phyloP scores from a whole-genome alignment of 2,113 vertebrate genomes.

The Electrona antarctica region DNA sequence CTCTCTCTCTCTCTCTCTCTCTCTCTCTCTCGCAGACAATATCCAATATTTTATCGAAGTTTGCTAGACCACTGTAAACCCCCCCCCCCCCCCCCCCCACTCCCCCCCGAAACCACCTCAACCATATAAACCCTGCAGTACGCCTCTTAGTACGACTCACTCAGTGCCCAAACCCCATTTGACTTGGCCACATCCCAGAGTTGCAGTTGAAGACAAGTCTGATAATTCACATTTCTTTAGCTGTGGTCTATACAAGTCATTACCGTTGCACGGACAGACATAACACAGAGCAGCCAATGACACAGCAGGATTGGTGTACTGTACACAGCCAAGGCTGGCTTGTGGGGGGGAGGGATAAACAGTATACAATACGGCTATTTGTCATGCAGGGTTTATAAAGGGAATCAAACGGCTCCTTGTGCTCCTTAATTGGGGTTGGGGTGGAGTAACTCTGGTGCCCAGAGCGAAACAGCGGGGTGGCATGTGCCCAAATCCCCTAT shows the following conservation, averaged over 20 bases:
- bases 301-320: conserved; percentile 36
- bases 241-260: conserved; percentile 52
- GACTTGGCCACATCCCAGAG: conserved; percentile 42
- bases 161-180: conserved; percentile 29
- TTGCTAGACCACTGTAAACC: conserved; percentile 48
- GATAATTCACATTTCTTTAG: conserved; percentile 55
- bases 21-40: conserved; percentile 39
- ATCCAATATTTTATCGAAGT: conserved; percentile 50
- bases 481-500: conserved; percentile 53
- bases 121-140: conserved; percentile 50
- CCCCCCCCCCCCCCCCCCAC: conserved; percentile 30
- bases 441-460: conserved; percentile 62
- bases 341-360: conserved; percentile 28
- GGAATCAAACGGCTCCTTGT: conserved; percentile 78
- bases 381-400: conserved; percentile 59
- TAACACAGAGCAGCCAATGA: conserved; percentile 59
- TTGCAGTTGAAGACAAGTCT: conserved; percentile 12
- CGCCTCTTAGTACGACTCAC: conserved; percentile 37
- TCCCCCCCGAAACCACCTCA: conserved; percentile 26
- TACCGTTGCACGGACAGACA: conserved; percentile 57
- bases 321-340: conserved; percentile 37
- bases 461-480: conserved; percentile 64
- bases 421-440: conserved; percentile 70
- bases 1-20: conserved; percentile 17
- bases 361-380: conserved; percentile 65